A percentile compares a stretch with the other conserved stretches of the same genome.
These are phyloP conservation scores for Orchesella flavescens DNA, from an alignment of 2,888 invertebrate genomes.

Conservation along the genomic window DNA sequence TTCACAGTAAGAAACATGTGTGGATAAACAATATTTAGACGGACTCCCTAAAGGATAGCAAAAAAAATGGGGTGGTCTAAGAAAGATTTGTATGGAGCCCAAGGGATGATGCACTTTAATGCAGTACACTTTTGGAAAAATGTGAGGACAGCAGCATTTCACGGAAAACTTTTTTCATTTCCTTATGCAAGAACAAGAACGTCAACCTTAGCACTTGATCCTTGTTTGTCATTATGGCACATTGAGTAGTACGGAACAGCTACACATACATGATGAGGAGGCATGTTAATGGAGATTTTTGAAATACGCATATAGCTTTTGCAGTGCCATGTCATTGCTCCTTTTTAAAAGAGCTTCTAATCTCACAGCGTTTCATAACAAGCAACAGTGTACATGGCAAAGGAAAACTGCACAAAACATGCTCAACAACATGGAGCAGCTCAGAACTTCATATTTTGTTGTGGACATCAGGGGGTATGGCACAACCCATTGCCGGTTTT, in stretches of 20 bases:
- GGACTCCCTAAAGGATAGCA: too few species aligned
- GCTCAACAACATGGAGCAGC: too few species aligned
- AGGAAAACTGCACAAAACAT: not conserved
- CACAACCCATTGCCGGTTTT: too few species aligned
- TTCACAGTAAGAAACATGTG: constrained; percentile 2
- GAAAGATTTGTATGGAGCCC: not conserved
- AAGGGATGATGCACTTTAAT: constrained; percentile 12
- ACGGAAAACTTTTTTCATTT: not conserved
- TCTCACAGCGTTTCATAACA: too few species aligned
- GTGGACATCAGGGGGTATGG: too few species aligned
- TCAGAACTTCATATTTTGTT: too few species aligned
- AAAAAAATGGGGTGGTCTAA: too few species aligned
- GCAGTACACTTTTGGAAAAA: not conserved
- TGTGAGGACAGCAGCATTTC: not conserved
- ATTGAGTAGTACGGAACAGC: too few species aligned
- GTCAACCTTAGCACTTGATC: too few species aligned
- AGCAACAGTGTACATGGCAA: not conserved
- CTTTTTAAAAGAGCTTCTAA: constrained; percentile 13
- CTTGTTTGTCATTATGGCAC: too few species aligned
- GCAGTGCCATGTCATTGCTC: constrained; percentile 49
- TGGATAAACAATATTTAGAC: not conserved
- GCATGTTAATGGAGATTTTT: constrained; percentile 24
- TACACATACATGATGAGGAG: too few species aligned
- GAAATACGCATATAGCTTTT: constrained; percentile 10
- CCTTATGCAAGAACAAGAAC: too few species aligned